phyloP scores from a whole-genome alignment of 2,888 invertebrate genomes.

The Pyrrhosoma nymphula region DNA sequence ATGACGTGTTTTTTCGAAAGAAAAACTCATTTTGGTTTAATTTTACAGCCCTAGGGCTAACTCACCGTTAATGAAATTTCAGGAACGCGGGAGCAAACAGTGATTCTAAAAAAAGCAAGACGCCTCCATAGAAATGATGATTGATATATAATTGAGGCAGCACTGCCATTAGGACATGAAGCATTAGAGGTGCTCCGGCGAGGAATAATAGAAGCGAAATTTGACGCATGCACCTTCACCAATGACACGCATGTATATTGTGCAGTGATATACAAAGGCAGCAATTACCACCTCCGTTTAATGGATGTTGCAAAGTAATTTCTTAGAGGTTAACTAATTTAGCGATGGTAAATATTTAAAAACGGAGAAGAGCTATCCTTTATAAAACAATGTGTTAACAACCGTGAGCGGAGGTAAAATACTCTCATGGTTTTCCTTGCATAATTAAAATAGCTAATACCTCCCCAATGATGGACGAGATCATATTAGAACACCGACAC shows the following conservation, averaged over 20 bases:
- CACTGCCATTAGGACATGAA: constrained; percentile 48
- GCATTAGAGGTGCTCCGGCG: not conserved
- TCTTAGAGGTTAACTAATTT: too few species aligned
- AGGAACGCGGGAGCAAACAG: constrained; percentile 52
- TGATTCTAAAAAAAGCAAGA: constrained; percentile 47
- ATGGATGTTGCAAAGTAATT: not conserved
- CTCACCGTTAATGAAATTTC: constrained; percentile 63
- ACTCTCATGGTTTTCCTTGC: too few species aligned
- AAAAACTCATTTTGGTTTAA: constrained; percentile 49
- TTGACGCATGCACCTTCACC: not conserved
- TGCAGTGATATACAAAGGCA: not conserved
- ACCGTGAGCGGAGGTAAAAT: too few species aligned
- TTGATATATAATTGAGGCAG: constrained; percentile 59
- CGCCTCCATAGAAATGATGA: constrained; percentile 45
- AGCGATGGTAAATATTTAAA: too few species aligned
- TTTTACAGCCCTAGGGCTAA: constrained; percentile 58
- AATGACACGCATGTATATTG: not conserved
- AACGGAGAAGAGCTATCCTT: too few species aligned
- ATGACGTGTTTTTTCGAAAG: constrained; percentile 38
- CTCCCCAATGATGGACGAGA: too few species aligned
- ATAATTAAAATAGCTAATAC: too few species aligned
- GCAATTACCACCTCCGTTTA: not conserved
- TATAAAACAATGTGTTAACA: too few species aligned
- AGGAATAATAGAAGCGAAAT: not conserved
- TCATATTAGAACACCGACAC: too few species aligned